Base-by-base conservation (phyloP, 2,888 invertebrate genomes). In the Cryptophagus acutangulus region DNA sequence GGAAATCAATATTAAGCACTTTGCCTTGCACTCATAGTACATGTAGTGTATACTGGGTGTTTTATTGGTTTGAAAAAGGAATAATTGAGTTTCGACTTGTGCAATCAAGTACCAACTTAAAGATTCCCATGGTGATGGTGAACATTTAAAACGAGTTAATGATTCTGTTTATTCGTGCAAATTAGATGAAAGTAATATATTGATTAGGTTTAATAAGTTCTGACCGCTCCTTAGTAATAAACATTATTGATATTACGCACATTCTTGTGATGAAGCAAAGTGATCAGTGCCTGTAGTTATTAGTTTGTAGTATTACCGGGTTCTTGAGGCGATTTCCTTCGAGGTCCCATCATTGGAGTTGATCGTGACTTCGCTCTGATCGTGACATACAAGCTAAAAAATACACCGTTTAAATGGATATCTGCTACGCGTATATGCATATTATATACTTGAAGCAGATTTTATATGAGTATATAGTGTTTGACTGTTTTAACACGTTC, bases 341-440 rank as follows among this genome's bases (percentile, higher is more conserved):
- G 53, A 56, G 57, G 58, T 59, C 57, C 51, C 57, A 59, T 58
- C 57, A 59, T 60, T 52, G 57, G 48, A 56, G 57, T 40, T 51
- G 62, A 55, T 66, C 66, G 66, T 66, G 66, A 66, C 66, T 62
- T 47, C 60, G 52, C 56, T 58, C 56, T 49, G 62, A 61, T 66
- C 66, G 65, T 66, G 66, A 66, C 65, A 64, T 56, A 61, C 58
- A 55, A 31, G 15, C 16, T n/a, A 12, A 31, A 26, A 13, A 26
- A 26, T 4, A 26, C n/a, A 26, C 55, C 57, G 57, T 59, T 60
- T 59, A 62, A 63, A 59, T 61, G 57, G 61, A 59, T 61, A 61
- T 61, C 58, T 61, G 55, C 59, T 57, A 59, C 58, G 58, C 59
- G 63, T 56, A 60, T 61, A 58, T 58, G 58, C 58, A 60, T 59